A percentile compares a stretch with the other conserved stretches of the same genome.
Conservation (phyloP, 1,140 invertebrate species). For the Trypoxylus dichotomus region DNA sequence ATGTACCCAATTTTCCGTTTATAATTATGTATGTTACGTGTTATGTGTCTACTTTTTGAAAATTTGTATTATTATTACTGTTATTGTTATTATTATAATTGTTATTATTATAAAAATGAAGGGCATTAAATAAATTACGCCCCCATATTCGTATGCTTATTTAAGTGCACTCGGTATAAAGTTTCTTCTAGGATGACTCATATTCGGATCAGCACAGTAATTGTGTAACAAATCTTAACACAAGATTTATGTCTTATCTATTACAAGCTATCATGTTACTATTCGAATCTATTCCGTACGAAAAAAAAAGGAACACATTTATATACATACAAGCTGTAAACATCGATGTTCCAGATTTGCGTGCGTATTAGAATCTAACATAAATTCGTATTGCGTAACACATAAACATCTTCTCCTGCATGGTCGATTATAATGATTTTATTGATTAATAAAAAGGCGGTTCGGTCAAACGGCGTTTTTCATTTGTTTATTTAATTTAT, state of each 20-base stretch:
- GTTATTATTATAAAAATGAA: no score
- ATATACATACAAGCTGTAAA: neutral
- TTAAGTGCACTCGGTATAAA: no score
- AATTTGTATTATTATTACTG: no score
- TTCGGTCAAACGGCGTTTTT: slow-evolving; percentile 8
- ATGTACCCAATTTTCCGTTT: no score
- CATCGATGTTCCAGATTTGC: slow-evolving; percentile 10
- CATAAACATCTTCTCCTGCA: slow-evolving; percentile 2
- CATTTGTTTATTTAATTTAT: slow-evolving; percentile 25
- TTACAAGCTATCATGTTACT: neutral
- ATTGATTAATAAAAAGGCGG: slow-evolving; percentile 24
- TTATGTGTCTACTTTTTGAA: no score
- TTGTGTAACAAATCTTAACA: neutral
- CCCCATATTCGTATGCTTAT: no score
- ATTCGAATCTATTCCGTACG: neutral
- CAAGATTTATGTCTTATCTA: neutral
- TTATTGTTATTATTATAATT: no score
- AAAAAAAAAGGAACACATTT: neutral
- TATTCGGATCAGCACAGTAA: no score
- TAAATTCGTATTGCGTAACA: slow-evolving; percentile 4
- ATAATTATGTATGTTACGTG: no score
- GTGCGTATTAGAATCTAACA: neutral
- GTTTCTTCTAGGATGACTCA: no score
- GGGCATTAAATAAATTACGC: no score
- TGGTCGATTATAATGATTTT: slow-evolving; percentile 19